Base-by-base conservation (phyloP, 1,140 invertebrate species). In the Drosophila aff. region DNA sequence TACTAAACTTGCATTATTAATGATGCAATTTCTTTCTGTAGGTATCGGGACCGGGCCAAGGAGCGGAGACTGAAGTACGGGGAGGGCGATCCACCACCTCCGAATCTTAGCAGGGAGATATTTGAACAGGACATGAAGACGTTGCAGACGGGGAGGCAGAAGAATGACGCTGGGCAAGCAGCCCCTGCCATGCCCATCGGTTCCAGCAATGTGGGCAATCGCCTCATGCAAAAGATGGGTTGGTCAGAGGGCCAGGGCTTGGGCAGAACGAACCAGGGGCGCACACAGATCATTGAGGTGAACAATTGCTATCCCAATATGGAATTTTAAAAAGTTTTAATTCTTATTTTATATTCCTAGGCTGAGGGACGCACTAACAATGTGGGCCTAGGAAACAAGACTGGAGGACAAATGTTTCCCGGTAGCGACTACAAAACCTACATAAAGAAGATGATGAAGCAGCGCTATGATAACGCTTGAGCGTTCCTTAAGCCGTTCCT, bases 211-310 rank as follows among this genome's bases (percentile, higher is more conserved):
- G 96, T 98, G 79, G 98, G 98, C 3, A 99, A 96, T 93, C 97
- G 97, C 93, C 94, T 99, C 81, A 93, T 99, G 46, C 98, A 99
- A 93, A 99, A 98, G 93, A 99, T 99, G 99, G 99, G 99, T 1
- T 99, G 99, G 99, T 97, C 96, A 8, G 97, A 98, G 93, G 99
- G 99, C 2, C 96, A 98, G 95, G 99, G 99, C 0, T 93, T 99
- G 13, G 99, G 99, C 6, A 97, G 97, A 92, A 95, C 95, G 38
- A 97, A 98, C 92, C 98, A 99, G 94, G 98, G 98, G n/a, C 95
- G 98, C 81, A 97, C 97, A 9, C 97, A 96, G 52, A 98, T 98
- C 53, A 97, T 99, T 72, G 96, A 98, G 94, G 96, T 97, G 82
- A 44, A n/a, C 23, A 0, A 4, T 13, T 13, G n/a, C 21, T 13